phyloP scores from a whole-genome alignment of 2,888 invertebrate genomes.

The Acanthopleura granulata region DNA sequence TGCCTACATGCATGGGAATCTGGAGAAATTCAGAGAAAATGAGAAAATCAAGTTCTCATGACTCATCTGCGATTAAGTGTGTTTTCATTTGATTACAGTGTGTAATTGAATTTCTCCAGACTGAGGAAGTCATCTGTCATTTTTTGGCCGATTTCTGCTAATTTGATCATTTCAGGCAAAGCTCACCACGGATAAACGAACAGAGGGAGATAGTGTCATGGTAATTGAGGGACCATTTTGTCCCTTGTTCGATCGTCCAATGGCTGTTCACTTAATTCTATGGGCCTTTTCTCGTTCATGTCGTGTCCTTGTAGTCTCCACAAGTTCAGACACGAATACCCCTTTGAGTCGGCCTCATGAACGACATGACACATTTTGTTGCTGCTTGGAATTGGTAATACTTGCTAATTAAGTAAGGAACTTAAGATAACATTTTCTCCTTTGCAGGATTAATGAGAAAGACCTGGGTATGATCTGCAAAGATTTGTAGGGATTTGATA shows the following conservation, averaged over 20 bases:
- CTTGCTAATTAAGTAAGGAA: too few relatives aligned
- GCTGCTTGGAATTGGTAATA: too few relatives aligned
- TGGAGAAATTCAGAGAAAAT: background rate
- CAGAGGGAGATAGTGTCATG: background rate
- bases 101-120: constrained; percentile 6
- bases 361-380: too few relatives aligned
- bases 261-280: background rate
- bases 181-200: background rate
- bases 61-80: constrained; percentile 4
- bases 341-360: too few relatives aligned
- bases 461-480: too few relatives aligned
- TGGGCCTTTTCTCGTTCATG: background rate
- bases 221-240: background rate
- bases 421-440: too few relatives aligned
- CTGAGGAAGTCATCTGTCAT: constrained; percentile 16
- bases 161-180: constrained; percentile 12
- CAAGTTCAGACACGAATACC: too few relatives aligned
- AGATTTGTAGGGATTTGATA: too few relatives aligned
- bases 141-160: constrained; percentile 9
- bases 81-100: constrained; percentile 14
- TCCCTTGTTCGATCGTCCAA: background rate
- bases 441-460: too few relatives aligned
- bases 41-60: constrained; percentile 12
- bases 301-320: too few relatives aligned
- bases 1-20: too few relatives aligned